Conservation (phyloP, 2,888 invertebrate genomes). For the Gastracanthus pulcherrimus region DNA sequence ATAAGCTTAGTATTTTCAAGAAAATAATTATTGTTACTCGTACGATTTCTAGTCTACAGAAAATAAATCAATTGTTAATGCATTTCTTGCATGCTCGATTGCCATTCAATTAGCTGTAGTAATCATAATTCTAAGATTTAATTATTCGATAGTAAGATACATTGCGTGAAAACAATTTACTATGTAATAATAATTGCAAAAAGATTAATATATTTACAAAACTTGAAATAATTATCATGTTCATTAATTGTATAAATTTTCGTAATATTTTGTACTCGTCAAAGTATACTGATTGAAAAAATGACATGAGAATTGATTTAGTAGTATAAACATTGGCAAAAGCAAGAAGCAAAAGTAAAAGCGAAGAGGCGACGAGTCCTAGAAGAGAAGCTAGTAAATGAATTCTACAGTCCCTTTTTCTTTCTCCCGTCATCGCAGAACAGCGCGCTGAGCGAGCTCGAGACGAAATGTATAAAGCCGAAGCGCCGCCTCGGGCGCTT, state of each 20-base stretch:
- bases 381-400: too few species aligned
- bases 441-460: neutral
- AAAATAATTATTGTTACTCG: too few species aligned
- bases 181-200: too few species aligned
- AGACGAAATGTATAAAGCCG: neutral
- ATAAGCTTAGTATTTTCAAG: too few species aligned
- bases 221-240: too few species aligned
- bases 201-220: too few species aligned
- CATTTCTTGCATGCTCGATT: neutral
- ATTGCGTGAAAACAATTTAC: neutral
- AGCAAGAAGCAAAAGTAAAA: neutral
- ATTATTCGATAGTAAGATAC: neutral
- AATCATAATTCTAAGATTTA: neutral
- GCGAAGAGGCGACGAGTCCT: neutral
- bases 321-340: neutral
- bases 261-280: too few species aligned
- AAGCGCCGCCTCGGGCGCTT: slow-evolving; percentile 13
- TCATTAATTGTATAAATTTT: too few species aligned
- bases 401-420: neutral
- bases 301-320: neutral
- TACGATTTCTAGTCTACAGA: too few species aligned
- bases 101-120: neutral
- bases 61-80: neutral
- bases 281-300: too few species aligned
- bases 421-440: neutral